These are phyloP conservation scores for Varroa destructor DNA, from an alignment of 1,140 invertebrate genomes.

Conservation along the genomic window DNA sequence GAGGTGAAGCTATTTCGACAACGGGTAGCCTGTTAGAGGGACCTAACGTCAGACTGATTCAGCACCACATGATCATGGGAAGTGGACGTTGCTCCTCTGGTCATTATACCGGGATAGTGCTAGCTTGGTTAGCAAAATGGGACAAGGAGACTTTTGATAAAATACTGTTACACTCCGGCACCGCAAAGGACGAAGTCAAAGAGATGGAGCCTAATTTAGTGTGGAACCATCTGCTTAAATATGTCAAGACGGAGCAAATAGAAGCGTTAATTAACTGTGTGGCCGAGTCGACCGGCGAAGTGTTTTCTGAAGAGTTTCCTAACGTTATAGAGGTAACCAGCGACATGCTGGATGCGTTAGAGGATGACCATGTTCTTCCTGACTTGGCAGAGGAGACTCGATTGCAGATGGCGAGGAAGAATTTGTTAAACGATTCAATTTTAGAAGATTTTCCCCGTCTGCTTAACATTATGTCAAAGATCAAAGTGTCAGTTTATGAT, in stretches of 20 bases:
- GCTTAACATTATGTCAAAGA: slow-evolving; percentile 6
- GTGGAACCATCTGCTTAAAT: slow-evolving; percentile 24
- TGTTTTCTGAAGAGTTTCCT: slow-evolving; percentile 1
- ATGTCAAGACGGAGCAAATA: slow-evolving; percentile 7
- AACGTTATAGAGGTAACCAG: background rate
- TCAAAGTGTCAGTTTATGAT: slow-evolving; percentile 17
- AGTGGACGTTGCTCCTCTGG: background rate
- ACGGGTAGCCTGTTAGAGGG: slow-evolving; percentile 3
- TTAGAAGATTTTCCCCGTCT: slow-evolving; percentile 21
- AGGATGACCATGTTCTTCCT: slow-evolving; percentile 5
- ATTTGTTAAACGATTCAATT: slow-evolving; percentile 8
- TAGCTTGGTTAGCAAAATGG: slow-evolving; percentile 17
- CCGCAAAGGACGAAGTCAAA: slow-evolving; percentile 6
- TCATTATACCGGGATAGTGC: slow-evolving; percentile 4
- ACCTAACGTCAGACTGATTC: background rate
- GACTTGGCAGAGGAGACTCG: slow-evolving; percentile 4
- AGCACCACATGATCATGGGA: slow-evolving; percentile 22
- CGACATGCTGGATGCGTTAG: slow-evolving; percentile 17
- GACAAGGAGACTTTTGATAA: slow-evolving; percentile 18
- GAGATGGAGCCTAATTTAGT: slow-evolving; percentile 4
- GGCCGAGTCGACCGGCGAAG: slow-evolving; percentile 10
- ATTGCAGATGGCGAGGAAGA: slow-evolving; percentile 14
- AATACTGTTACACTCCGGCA: background rate
- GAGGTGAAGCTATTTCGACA: slow-evolving; percentile 7
- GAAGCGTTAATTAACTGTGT: slow-evolving; percentile 6